These are phyloP conservation scores for Danio kyathit DNA, from an alignment of 2,797 vertebrate genomes.

Conservation along the genomic window DNA sequence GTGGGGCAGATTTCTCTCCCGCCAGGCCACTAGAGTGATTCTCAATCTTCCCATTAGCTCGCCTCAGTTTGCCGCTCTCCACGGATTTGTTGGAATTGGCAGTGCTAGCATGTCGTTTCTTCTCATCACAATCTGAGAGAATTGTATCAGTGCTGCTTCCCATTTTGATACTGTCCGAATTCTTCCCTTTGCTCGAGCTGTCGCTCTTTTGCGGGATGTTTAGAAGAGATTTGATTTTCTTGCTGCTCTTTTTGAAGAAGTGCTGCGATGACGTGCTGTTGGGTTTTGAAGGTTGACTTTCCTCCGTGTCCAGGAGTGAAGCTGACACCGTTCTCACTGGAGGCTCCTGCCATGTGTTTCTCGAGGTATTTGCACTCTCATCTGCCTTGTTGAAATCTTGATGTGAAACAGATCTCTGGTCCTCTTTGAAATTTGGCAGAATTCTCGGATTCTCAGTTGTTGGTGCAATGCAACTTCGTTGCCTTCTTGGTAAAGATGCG, in stretches of 20 bases:
- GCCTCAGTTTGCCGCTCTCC: slow-evolving; percentile 75
- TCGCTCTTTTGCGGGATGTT: slow-evolving; percentile 90
- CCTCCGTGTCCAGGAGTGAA: slow-evolving; percentile 75
- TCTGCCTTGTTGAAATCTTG: slow-evolving; percentile 74
- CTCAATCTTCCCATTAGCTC: slow-evolving; percentile 73
- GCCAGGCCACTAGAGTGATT: slow-evolving; percentile 68
- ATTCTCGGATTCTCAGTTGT: slow-evolving; percentile 59
- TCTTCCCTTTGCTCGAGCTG: slow-evolving; percentile 74
- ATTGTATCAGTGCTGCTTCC: slow-evolving; percentile 87
- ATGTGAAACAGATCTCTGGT: slow-evolving; percentile 80
- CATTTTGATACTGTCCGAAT: slow-evolving; percentile 79
- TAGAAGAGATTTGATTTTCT: slow-evolving; percentile 88
- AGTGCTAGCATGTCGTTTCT: slow-evolving; percentile 70
- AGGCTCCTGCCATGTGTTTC: slow-evolving; percentile 67
- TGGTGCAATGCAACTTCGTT: slow-evolving; percentile 52
- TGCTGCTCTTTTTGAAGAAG: slow-evolving; percentile 87
- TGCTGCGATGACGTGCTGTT: slow-evolving; percentile 77
- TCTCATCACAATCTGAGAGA: slow-evolving; percentile 79
- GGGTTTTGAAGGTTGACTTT: slow-evolving; percentile 71
- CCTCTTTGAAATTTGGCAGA: slow-evolving; percentile 72
- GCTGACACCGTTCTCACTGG: slow-evolving; percentile 83
- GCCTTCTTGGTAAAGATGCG: slow-evolving; percentile 62
- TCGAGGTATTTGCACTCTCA: slow-evolving; percentile 50
- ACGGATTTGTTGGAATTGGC: slow-evolving; percentile 76
- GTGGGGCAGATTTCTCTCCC: slow-evolving; percentile 83